These are phyloP conservation scores for Brachycybe producta DNA, from an alignment of 2,888 invertebrate genomes.

Conservation along the genomic window DNA sequence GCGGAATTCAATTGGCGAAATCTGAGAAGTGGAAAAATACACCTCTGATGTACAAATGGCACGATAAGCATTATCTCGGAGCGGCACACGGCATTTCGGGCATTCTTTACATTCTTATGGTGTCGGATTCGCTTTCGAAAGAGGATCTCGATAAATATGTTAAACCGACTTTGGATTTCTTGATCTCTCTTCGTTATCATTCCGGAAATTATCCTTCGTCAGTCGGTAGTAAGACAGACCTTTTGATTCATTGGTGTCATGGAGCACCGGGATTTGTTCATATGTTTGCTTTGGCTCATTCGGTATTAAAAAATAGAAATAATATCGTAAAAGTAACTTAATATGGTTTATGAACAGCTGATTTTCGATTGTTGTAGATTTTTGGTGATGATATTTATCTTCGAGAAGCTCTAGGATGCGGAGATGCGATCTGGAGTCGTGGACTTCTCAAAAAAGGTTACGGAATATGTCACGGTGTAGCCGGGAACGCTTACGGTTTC, in stretches of 20 bases:
- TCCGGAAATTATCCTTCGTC: conserved; percentile 54
- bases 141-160: conserved; percentile 27
- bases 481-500: conserved; percentile 77
- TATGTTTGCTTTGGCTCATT: conserved; percentile 45
- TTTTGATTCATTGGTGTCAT: conserved; percentile 84
- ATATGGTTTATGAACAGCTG: not conserved
- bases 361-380: conserved; percentile 38
- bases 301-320: conserved; percentile 39
- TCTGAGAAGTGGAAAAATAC: conserved; percentile 34
- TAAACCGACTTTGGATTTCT: conserved; percentile 34
- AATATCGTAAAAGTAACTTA: not conserved
- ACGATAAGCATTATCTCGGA: conserved; percentile 70
- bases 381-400: conserved; percentile 55
- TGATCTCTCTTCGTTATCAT: conserved; percentile 33
- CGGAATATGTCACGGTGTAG: conserved; percentile 74
- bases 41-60: conserved; percentile 78
- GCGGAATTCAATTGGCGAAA: conserved; percentile 49
- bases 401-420: conserved; percentile 52
- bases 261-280: conserved; percentile 79
- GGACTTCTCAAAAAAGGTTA: conserved; percentile 72
- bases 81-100: conserved; percentile 82
- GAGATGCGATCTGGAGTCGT: conserved; percentile 64
- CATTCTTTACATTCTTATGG: conserved; percentile 63
- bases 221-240: conserved; percentile 51
- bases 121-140: conserved; percentile 18